Conservation (phyloP, 2,797 vertebrate species). For the Alectoris magna region DNA sequence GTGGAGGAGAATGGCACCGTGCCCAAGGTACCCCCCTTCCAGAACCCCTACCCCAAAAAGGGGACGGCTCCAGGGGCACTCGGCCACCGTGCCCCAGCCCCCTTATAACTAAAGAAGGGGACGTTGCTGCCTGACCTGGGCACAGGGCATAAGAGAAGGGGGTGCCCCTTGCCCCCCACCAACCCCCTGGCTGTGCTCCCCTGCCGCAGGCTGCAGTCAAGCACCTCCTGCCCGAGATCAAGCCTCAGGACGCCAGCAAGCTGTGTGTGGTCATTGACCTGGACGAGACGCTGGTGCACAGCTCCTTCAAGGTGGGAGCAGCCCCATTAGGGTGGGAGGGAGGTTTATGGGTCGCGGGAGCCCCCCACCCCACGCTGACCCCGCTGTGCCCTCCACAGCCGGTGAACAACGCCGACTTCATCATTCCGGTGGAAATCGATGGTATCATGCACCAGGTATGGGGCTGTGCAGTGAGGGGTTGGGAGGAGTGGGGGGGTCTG, state of each 20-base stretch:
- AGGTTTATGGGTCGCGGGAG: no score
- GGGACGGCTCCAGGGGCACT: fast-evolving
- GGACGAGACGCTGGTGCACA: constrained; percentile 98
- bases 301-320: constrained; percentile 93
- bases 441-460: constrained; percentile 95
- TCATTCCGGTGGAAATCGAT: constrained; percentile 99
- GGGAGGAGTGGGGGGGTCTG: not conserved
- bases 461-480: not conserved
- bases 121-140: not conserved
- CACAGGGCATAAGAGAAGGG: not conserved
- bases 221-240: constrained; percentile 89
- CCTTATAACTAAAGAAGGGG: not conserved
- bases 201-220: constrained; percentile 81
- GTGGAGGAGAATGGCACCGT: constrained; percentile 89
- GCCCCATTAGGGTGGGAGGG: not conserved
- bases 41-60: no score
- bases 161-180: fast-evolving
- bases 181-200: not conserved
- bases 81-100: fast-evolving
- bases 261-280: constrained; percentile 98
- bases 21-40: constrained; percentile 82
- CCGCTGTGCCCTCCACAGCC: constrained; percentile 82
- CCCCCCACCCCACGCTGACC: not conserved
- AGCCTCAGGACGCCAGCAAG: constrained; percentile 89
- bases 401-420: constrained; percentile 98